Conservation (phyloP, 2,113 vertebrate genomes). For the Vidua chalybeata region DNA sequence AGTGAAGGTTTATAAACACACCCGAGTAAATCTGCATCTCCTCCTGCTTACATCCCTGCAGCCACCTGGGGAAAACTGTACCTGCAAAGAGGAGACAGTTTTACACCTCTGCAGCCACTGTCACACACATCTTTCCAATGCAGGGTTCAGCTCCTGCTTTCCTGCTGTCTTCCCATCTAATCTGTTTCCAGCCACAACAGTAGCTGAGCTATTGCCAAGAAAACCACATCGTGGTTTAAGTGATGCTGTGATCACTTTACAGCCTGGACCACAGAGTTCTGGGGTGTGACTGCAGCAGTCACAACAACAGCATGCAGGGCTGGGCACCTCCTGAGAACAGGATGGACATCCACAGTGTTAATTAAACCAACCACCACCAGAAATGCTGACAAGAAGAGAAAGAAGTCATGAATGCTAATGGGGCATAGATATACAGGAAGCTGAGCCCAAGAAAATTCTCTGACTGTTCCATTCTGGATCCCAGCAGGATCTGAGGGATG, state of each 20-base stretch:
- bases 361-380: background rate
- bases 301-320: fast-evolving
- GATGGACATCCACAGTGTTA: background rate
- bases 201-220: background rate
- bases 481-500: background rate
- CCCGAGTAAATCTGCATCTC: background rate
- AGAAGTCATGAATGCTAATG: background rate
- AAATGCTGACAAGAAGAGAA: background rate
- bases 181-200: background rate
- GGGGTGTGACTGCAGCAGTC: background rate
- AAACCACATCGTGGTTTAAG: background rate
- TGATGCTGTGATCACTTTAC: background rate
- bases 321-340: background rate
- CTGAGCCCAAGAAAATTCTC: background rate
- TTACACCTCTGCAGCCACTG: background rate
- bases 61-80: fast-evolving
- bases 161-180: background rate
- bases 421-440: background rate
- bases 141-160: background rate
- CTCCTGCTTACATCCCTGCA: background rate
- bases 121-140: background rate
- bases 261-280: background rate
- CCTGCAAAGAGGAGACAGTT: background rate
- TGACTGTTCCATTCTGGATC: background rate
- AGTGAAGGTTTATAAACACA: background rate